Evolutionary conservation across 2,797 vertebrate genomes (phyloP).

Genomic region (Ctenopoma kingsleyae): DNA sequence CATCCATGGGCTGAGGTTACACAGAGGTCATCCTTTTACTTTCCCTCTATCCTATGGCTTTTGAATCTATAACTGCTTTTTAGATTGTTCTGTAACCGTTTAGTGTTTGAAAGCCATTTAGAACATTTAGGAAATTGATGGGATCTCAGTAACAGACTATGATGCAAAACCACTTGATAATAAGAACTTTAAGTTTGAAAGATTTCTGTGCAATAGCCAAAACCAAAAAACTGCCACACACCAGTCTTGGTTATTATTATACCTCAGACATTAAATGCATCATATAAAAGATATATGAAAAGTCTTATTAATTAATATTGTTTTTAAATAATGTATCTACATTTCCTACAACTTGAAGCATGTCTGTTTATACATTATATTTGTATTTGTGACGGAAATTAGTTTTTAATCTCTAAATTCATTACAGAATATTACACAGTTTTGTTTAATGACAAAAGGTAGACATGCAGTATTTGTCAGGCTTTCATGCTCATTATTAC

Average conservation of each 20-base stretch:
- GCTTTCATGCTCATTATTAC: too few species aligned
- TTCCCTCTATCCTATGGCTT: slow-evolving; percentile 55
- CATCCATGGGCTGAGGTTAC: slow-evolving; percentile 58
- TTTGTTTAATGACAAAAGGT: too few species aligned
- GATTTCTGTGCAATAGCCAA: not conserved
- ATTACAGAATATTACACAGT: too few species aligned
- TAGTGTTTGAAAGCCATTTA: slow-evolving; percentile 1
- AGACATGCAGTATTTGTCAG: too few species aligned
- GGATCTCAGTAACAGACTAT: not conserved
- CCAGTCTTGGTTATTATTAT: not conserved
- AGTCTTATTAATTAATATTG: too few species aligned
- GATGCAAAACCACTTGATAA: too few species aligned
- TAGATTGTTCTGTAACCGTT: slow-evolving; percentile 14
- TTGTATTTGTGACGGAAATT: too few species aligned
- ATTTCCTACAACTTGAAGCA: not conserved
- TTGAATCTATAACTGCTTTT: slow-evolving; percentile 24
- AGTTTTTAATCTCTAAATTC: too few species aligned
- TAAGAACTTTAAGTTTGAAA: too few species aligned
- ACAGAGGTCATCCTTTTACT: slow-evolving; percentile 48
- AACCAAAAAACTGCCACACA: too few species aligned
- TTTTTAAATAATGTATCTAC: not conserved
- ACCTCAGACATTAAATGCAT: not conserved
- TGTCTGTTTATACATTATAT: not conserved
- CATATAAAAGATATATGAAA: too few species aligned
- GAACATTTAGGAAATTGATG: not conserved